Evolutionary conservation across 2,113 vertebrate genomes (phyloP).

Genomic region (Clarias gariepinus): DNA sequence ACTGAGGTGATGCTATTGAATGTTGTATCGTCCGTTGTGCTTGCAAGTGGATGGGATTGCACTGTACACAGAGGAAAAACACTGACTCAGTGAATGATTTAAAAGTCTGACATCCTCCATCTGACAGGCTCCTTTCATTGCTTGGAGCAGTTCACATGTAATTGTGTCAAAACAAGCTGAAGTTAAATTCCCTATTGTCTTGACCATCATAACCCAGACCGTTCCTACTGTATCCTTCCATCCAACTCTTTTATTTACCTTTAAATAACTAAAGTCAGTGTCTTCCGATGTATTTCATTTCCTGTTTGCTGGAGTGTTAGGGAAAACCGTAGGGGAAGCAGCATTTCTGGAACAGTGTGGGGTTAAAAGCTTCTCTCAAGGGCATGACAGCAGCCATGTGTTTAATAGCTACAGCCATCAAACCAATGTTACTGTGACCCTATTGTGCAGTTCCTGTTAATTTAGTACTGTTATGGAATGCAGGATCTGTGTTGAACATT

Average conservation of each 20-base stretch:
- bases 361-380: constrained; percentile 18
- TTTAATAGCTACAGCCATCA: constrained; percentile 25
- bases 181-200: not conserved
- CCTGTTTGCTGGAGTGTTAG: not conserved
- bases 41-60: not conserved
- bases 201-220: not conserved
- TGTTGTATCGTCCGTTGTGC: constrained; percentile 9
- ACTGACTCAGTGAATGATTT: constrained; percentile 26
- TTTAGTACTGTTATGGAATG: not conserved
- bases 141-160: constrained; percentile 4
- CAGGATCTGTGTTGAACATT: not conserved
- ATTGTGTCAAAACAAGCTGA: constrained; percentile 18
- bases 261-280: not conserved
- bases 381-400: constrained; percentile 23
- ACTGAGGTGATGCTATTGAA: not conserved
- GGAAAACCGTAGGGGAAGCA: not conserved
- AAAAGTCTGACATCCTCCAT: constrained; percentile 35
- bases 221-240: not conserved
- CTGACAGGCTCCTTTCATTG: constrained; percentile 26
- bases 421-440: not conserved
- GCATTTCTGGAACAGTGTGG: constrained; percentile 12
- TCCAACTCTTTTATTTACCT: constrained; percentile 6
- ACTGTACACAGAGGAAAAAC: constrained; percentile 3
- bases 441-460: not conserved
- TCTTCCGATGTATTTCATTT: not conserved